Evolutionary conservation across 37 sponge, comb jelly and placozoan genomes (phyloP), one percentile per base, ranked within the genome.

Genomic region (Bolinopsis microptera): DNA sequence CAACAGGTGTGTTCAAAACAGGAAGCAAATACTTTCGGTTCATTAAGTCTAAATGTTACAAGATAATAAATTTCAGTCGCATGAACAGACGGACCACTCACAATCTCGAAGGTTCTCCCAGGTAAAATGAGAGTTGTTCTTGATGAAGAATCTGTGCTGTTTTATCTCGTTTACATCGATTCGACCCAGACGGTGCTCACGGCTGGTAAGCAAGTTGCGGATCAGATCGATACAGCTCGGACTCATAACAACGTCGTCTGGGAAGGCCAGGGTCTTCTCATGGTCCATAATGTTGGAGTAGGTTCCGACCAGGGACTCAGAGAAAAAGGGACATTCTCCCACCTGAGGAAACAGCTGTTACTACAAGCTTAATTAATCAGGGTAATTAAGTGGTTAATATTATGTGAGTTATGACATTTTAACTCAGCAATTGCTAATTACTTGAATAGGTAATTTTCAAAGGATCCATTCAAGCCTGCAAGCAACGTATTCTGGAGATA

Each of bases 221-320:
- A 98, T 98, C 76, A 98, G 88, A 61, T 95, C 94, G 68, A 96
- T 95, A 0, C 97, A 96, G 0, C 88, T 82, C 1, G 68, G 88
- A 22, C 93, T 76, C 26, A 98, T 83, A 1, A 26, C 35, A 28
- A 96, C 96, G 38, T 96, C 97, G 24, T 34, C 92, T 0, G 96
- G 95, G 69, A 95, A 98, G 69, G 93, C 76, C 39, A 96, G 93
- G 0, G 94, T 35, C 31, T 94, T 95, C 93, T 97, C 95, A 72
- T 96, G 96, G 69, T 97, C 95, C 99, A 98, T 98, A 35, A 98
- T 98, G 76, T 96, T 96, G 32, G 96, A 93, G 94, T 98, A 98
- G 13, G 97, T 97, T 0, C 94, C 96, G 28, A 98, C 96, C 61
- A 98, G 95, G 8, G 97, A 95, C 30, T 98, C 99, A 24, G 97